Evolutionary conservation across 2,113 vertebrate species (phyloP).

Genomic region (Peromyscus leucopus): DNA sequence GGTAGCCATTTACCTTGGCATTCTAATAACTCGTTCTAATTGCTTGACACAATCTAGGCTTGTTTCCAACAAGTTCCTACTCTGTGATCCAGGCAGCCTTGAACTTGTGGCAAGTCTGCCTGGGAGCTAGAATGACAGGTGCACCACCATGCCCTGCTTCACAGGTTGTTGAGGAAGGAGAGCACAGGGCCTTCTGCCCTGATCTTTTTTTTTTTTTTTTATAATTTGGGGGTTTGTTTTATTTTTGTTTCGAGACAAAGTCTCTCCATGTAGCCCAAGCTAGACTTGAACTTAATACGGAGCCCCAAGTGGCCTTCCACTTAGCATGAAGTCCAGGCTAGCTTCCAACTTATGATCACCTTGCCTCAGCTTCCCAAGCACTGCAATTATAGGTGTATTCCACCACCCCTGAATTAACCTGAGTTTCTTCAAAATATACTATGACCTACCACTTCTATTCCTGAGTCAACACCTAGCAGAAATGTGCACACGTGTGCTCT

Average conservation of each 20-base stretch:
- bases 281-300: not conserved
- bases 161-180: not conserved
- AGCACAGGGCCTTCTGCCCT: not conserved
- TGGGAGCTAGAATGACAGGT: not conserved
- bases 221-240: not conserved
- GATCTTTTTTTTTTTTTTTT: not conserved
- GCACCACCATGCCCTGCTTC: not conserved
- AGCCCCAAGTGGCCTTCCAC: not conserved
- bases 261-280: not conserved
- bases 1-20: not conserved
- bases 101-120: not conserved
- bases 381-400: not conserved
- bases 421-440: not conserved
- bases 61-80: not conserved
- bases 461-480: not conserved
- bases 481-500: not conserved
- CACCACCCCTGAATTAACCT: not conserved
- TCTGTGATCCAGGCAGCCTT: not conserved
- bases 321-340: not conserved
- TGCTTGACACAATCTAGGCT: not conserved
- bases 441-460: not conserved
- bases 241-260: not conserved
- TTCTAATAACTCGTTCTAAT: not conserved
- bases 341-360: not conserved
- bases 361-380: not conserved